A percentile compares a stretch with the other conserved stretches of the same genome.
phyloP scores from a whole-genome alignment of 2,113 vertebrate species.

The Oryzias curvinotus region DNA sequence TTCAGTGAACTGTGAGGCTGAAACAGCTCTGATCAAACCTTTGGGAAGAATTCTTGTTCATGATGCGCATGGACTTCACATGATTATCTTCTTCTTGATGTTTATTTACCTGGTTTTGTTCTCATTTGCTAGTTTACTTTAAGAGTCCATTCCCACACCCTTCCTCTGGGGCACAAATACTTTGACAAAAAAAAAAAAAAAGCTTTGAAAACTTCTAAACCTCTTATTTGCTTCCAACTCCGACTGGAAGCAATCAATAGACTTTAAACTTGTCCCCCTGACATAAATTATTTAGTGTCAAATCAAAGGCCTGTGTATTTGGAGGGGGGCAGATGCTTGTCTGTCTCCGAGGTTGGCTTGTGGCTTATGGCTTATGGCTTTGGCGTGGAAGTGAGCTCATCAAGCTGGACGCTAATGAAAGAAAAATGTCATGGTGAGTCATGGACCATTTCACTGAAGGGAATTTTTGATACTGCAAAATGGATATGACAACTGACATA shows the following conservation, averaged over 20 bases:
- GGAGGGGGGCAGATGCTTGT: conserved; percentile 18
- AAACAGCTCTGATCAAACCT: conserved; percentile 42
- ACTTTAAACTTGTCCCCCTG: conserved; percentile 20
- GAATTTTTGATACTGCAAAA: conserved; percentile 35
- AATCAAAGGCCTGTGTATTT: conserved; percentile 52
- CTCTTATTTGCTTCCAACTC: conserved; percentile 47
- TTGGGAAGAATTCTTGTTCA: conserved; percentile 44
- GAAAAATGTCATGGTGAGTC: conserved; percentile 42
- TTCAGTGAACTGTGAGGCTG: conserved; percentile 48
- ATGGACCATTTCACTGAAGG: conserved; percentile 27
- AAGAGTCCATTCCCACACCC: background rate
- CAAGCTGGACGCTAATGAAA: conserved; percentile 61
- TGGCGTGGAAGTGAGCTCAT: conserved; percentile 59
- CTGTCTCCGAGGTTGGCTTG: conserved; percentile 50
- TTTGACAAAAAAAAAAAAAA: conserved; percentile 14
- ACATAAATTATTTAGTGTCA: conserved; percentile 55
- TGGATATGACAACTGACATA: conserved; percentile 32
- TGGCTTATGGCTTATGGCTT: conserved; percentile 47
- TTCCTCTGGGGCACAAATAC: conserved; percentile 1
- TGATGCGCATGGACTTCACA: conserved; percentile 32
- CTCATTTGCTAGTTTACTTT: conserved; percentile 22
- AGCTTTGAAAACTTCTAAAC: conserved; percentile 36
- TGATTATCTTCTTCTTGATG: conserved; percentile 9
- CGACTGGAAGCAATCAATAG: conserved; percentile 53
- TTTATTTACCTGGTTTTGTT: conserved; percentile 27